phyloP scores from a whole-genome alignment of 2,113 vertebrate genomes.

The Chlamydotis undulata region DNA sequence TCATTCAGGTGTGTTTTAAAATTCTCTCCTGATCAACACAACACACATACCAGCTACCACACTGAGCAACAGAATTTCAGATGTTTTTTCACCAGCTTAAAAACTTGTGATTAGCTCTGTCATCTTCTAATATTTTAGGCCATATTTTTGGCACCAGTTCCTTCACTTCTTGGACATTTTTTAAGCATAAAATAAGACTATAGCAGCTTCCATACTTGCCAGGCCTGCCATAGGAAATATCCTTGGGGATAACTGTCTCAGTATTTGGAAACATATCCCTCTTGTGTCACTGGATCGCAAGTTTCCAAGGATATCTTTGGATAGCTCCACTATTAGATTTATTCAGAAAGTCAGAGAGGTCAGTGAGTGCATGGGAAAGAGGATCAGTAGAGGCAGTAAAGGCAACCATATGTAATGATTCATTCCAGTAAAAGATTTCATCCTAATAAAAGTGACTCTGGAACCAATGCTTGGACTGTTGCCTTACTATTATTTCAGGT shows the following conservation, averaged over 20 bases:
- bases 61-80: not conserved
- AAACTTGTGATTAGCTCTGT: not conserved
- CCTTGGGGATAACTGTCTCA: slow-evolving; percentile 55
- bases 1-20: not conserved
- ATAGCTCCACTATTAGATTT: slow-evolving; percentile 54
- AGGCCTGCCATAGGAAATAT: slow-evolving; percentile 51
- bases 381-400: slow-evolving; percentile 41
- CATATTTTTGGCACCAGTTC: slow-evolving; percentile 41
- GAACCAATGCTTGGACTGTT: not conserved
- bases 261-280: slow-evolving; percentile 48
- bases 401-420: slow-evolving; percentile 26
- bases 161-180: slow-evolving; percentile 10
- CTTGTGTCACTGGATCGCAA: slow-evolving; percentile 40
- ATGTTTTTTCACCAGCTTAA: not conserved
- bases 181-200: slow-evolving; percentile 23
- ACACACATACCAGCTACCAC: not conserved
- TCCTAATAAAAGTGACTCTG: not conserved
- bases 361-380: slow-evolving; percentile 71
- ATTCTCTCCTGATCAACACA: not conserved
- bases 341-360: slow-evolving; percentile 57
- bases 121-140: slow-evolving; percentile 2
- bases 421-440: slow-evolving; percentile 11
- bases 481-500: not conserved
- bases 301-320: slow-evolving; percentile 71
- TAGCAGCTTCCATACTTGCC: slow-evolving; percentile 45